Evolutionary conservation across 2,888 invertebrate genomes (phyloP).

Genomic region (Tachystola acroxantha): DNA sequence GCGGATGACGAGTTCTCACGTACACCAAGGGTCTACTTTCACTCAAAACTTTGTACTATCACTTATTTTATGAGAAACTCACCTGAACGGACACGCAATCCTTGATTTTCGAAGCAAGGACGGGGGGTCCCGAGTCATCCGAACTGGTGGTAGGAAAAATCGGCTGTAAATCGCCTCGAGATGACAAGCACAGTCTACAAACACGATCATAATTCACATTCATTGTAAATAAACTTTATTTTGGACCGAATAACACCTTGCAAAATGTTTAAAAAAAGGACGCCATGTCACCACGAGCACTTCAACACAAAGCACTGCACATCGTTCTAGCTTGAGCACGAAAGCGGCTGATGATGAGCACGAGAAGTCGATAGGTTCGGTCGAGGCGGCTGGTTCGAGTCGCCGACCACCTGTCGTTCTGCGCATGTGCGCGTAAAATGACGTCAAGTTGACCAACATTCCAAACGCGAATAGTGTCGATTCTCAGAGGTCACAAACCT

Average conservation of each 20-base stretch:
- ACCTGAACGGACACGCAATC: conserved; percentile 83
- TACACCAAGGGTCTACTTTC: conserved; percentile 73
- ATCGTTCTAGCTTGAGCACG: conserved; percentile 74
- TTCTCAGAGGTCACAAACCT: conserved; percentile 42
- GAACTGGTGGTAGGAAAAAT: conserved; percentile 79
- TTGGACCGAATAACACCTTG: conserved; percentile 48
- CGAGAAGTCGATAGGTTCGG: conserved; percentile 77
- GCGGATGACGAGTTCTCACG: conserved; percentile 75
- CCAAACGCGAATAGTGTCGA: conserved; percentile 34
- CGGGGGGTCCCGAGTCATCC: conserved; percentile 71
- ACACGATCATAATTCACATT: conserved; percentile 76
- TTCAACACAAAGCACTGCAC: conserved; percentile 76
- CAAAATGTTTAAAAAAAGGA: conserved; percentile 60
- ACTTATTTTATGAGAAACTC: conserved; percentile 58
- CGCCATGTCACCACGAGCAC: conserved; percentile 77
- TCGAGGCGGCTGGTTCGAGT: conserved; percentile 72
- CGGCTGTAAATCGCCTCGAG: conserved; percentile 78
- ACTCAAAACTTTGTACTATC: conserved; percentile 59
- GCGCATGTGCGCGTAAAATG: conserved; percentile 77
- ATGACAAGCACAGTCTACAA: conserved; percentile 81
- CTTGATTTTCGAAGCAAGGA: conserved; percentile 81
- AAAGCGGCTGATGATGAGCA: conserved; percentile 79
- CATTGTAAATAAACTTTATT: conserved; percentile 73
- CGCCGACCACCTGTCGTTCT: conserved; percentile 79
- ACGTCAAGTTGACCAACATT: conserved; percentile 59